These are phyloP conservation scores for Chelon auratus DNA, from an alignment of 2,797 vertebrate genomes.

Conservation along the genomic window DNA sequence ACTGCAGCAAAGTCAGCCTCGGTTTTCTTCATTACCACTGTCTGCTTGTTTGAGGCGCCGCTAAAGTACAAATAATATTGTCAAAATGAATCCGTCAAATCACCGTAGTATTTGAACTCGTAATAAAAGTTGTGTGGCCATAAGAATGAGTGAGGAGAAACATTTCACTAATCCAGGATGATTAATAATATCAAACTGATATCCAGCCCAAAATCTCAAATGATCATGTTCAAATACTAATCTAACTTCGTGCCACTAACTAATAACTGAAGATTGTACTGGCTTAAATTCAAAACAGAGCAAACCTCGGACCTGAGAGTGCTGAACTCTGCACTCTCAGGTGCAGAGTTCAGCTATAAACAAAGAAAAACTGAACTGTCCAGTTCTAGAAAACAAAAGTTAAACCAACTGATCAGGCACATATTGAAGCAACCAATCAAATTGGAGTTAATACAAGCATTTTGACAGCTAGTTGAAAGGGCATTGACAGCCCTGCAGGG, in stretches of 20 bases:
- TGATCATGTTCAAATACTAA: not conserved
- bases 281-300: not conserved
- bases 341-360: conserved; percentile 18
- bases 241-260: not conserved
- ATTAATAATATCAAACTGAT: not conserved
- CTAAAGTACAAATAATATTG: not conserved
- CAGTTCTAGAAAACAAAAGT: conserved; percentile 7
- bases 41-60: conserved; percentile 7
- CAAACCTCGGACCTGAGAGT: no score
- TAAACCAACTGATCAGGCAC: conserved; percentile 22
- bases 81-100: not conserved
- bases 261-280: not conserved
- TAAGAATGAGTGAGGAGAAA: not conserved
- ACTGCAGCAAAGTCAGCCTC: conserved; percentile 63
- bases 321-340: no score
- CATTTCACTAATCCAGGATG: not conserved
- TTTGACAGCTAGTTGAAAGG: conserved; percentile 77
- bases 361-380: not conserved
- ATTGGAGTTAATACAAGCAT: conserved; percentile 55
- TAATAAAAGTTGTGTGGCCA: not conserved
- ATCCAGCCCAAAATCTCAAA: not conserved
- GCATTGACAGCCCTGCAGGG: conserved; percentile 79
- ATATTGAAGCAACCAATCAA: conserved; percentile 56
- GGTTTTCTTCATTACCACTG: conserved; percentile 17
- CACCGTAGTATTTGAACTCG: not conserved